A percentile compares a stretch with the other conserved stretches of the same genome.
phyloP scores from a whole-genome alignment of 2,888 invertebrate species.

The Hybos culiciformis region DNA sequence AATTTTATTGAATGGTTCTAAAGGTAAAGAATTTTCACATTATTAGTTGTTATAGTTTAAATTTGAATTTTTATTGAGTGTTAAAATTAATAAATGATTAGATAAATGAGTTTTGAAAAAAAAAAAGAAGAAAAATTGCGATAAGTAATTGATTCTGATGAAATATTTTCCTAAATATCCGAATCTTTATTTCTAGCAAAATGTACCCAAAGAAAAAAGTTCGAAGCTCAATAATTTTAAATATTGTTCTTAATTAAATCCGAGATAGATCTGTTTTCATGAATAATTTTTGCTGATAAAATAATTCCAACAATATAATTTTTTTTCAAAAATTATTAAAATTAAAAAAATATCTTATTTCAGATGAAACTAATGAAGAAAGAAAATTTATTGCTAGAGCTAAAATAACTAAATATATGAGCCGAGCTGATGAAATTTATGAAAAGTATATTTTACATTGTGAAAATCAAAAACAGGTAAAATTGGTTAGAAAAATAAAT shows the following conservation, averaged over 20 bases:
- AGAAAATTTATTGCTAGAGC: conserved; percentile 33
- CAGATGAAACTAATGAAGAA: conserved; percentile 29
- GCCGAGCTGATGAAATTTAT: conserved; percentile 31
- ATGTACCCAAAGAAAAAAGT: too few relatives aligned
- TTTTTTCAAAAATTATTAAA: neutral
- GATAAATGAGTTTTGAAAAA: too few relatives aligned
- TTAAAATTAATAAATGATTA: too few relatives aligned
- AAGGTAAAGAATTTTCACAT: conserved; percentile 20
- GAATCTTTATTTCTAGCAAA: too few relatives aligned
- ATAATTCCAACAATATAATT: too few relatives aligned
- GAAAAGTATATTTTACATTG: conserved; percentile 23
- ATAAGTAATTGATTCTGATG: too few relatives aligned
- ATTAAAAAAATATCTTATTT: neutral
- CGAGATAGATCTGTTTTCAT: too few relatives aligned
- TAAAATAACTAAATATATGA: conserved; percentile 33
- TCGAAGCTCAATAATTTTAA: neutral
- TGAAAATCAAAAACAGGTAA: conserved; percentile 13
- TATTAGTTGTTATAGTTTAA: neutral
- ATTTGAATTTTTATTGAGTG: neutral
- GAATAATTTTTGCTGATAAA: too few relatives aligned
- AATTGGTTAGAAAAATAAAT: too few relatives aligned
- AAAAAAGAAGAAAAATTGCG: neutral
- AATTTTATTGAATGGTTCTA: conserved; percentile 26
- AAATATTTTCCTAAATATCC: too few relatives aligned
- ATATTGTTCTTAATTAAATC: too few relatives aligned